Evolutionary conservation across 1,140 invertebrate genomes (phyloP), one percentile per base, ranked within the genome.

Genomic region (Tetranychus urticae): DNA sequence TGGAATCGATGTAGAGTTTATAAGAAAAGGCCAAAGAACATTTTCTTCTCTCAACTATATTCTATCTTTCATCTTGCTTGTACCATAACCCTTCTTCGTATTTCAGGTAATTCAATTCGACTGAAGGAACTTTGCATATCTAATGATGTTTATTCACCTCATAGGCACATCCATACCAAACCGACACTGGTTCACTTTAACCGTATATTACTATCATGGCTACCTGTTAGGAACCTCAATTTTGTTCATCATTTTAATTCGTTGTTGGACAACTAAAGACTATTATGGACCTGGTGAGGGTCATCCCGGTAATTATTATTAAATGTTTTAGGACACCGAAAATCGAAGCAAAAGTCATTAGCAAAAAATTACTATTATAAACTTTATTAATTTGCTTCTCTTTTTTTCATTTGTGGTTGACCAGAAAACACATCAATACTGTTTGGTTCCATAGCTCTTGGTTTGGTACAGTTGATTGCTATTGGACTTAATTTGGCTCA

Each of bases 401-500:
- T 6, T 58, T 45, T 35, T 35, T 42, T 10, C 1, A 7, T 6
- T 42, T 34, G 36, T 46, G 10, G 8, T 37, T 33, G 4, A 6
- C 46, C 45, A 63, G 63, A 59, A 45, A 64, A 48, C 52, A 62
- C 47, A 8, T 56, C 50, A 45, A 62, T 60, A 2, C 47, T 56
- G 23, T 64, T 50, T 13, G 55, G 59, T 31, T 59, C 62, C 2
- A 61, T 56, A 35, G 10, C 50, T 35, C 42, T 65, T 14, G 64
- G 64, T n/a, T n/a, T 65, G 3, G 59, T 64, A n/a, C 57, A 65
- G 35, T 45, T 65, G 31, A 60, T 59, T 14, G 14, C 42, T n/a
- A 55, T 58, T 37, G 54, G 58, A 35, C 55, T 65, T 0, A 46
- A 63, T 36, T 36, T 64, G n/a, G 33, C 52, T 23, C 34, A 61